Conservation (phyloP, 2,113 vertebrate species). For the Ameiurus melas region DNA sequence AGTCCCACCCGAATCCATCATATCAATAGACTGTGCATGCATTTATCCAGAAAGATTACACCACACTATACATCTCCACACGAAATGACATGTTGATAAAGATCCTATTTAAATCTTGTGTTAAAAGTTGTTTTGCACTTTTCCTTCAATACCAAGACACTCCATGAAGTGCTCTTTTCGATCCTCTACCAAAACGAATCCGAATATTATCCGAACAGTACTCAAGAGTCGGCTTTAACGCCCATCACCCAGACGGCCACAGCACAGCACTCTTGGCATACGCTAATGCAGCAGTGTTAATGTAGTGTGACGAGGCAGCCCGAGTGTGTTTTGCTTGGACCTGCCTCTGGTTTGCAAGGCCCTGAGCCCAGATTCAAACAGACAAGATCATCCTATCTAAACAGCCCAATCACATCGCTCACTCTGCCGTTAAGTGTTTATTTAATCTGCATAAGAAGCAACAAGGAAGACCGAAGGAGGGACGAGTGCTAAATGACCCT, state of each 20-base stretch:
- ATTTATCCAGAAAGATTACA: not conserved
- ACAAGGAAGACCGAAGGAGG: not conserved
- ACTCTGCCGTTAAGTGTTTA: slow-evolving; percentile 23
- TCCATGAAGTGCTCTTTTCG: not conserved
- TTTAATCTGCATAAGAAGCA: slow-evolving; percentile 31
- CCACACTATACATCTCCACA: not conserved
- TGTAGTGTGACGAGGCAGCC: slow-evolving; percentile 30
- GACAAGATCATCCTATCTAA: slow-evolving; percentile 48
- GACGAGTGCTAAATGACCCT: not conserved
- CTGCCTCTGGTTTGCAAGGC: slow-evolving; percentile 37
- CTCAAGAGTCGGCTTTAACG: not conserved
- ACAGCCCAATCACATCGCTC: slow-evolving; percentile 31
- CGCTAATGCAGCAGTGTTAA: slow-evolving; percentile 26
- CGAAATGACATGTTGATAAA: not conserved
- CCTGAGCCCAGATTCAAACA: slow-evolving; percentile 32
- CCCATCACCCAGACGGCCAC: not conserved
- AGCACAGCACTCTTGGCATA: slow-evolving; percentile 8
- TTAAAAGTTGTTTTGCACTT: not conserved
- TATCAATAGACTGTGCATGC: not conserved
- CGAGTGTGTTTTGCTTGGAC: slow-evolving; percentile 39
- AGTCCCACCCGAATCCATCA: not conserved
- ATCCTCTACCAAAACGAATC: not conserved
- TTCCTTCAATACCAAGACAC: not conserved
- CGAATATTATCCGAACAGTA: not conserved
- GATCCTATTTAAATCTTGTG: not conserved